Evolutionary conservation across 2,113 vertebrate genomes (phyloP), one percentile per base, ranked within the genome.

Genomic region (Oncorhynchus keta): DNA sequence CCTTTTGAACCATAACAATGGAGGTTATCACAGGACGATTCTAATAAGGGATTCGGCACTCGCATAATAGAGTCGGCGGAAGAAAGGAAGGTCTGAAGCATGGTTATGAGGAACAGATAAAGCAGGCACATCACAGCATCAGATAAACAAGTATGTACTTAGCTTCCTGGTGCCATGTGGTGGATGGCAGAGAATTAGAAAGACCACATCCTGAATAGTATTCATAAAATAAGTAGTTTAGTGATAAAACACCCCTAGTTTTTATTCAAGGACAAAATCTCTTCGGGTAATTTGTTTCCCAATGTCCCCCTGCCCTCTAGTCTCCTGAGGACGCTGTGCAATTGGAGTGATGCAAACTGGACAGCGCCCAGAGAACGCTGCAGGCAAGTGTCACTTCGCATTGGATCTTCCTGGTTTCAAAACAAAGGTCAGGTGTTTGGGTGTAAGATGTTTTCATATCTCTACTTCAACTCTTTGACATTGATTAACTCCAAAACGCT

Each of bases 321-420:
- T 88, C 88, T 91, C 89, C 78, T 80, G 89, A 89, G 90, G 87
- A 85, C 80, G 69, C 79, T 77, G 59, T 80, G 84, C 81, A 68
- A 91, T 89, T 85, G 82, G 85, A 90, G 89, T 89, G 88, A 89
- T 90, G 86, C 70, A 73, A 81, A 74, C 85, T 61, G 87, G 57
- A 87, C 79, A 85, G 79, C 89, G 88, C 92, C 89, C 11, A 49
- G 86, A 91, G 91, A 87, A 66, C 55, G 87, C 92, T 87, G 72
- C 84, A 89, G 91, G 92, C 91, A 79, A 87, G 87, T 90, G 89
- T 89, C 92, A 90, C 89, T 87, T 91, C 90, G 86, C 89, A 91
- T 91, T 82, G 89, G 83, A 88, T 84, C 85, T 84, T 87, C 85
- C 81, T 35, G 77, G 79, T 79, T 79, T 83, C 84, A 79, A 88